These are phyloP conservation scores for Ispidina lecontei DNA, from an alignment of 2,797 vertebrate species.

Conservation along the genomic window DNA sequence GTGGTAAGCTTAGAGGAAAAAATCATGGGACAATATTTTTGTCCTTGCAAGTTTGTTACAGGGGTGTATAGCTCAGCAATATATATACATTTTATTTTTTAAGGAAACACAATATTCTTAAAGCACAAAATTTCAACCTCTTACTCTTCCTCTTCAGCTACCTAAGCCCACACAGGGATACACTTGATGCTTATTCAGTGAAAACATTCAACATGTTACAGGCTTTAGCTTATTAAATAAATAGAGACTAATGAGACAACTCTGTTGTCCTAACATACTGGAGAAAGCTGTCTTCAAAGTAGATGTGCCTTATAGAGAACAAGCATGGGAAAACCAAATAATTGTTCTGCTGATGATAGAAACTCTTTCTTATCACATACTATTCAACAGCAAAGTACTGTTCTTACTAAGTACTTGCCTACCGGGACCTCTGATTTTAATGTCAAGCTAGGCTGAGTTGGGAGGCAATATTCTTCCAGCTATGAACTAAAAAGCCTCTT, in stretches of 20 bases:
- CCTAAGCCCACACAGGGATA: not conserved
- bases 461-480: not conserved
- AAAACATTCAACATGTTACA: not conserved
- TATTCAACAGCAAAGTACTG: not conserved
- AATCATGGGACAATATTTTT: not conserved
- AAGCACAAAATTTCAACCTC: not conserved
- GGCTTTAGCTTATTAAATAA: not conserved
- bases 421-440: not conserved
- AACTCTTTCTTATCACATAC: not conserved
- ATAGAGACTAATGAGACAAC: not conserved
- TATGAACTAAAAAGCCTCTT: not conserved
- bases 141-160: not conserved
- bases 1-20: not conserved
- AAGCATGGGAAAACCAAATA: not conserved
- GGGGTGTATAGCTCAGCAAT: not conserved
- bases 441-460: not conserved
- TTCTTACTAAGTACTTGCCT: not conserved
- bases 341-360: not conserved
- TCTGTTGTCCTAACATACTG: not conserved
- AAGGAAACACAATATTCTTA: not conserved
- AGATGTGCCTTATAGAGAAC: not conserved
- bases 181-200: not conserved
- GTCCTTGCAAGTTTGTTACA: not conserved
- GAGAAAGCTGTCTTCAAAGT: not conserved
- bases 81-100: not conserved